Conservation (phyloP, 2,797 vertebrate species). For the Cyprinodon diabolis region DNA sequence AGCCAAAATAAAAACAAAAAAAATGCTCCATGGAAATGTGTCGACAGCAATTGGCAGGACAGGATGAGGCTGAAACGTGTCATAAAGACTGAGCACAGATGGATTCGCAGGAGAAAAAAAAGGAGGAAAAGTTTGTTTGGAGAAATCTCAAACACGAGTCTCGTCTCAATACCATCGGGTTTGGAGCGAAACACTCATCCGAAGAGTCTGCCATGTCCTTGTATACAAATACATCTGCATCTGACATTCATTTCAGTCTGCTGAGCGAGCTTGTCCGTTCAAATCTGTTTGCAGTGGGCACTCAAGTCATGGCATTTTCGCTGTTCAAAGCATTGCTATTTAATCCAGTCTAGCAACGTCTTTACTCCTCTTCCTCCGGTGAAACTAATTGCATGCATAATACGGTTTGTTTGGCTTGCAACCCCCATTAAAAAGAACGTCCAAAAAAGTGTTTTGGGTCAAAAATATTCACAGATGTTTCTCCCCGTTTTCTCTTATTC, state of each 20-base stretch:
- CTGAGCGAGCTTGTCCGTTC: constrained; percentile 20
- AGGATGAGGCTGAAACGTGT: constrained; percentile 35
- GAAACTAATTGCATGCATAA: constrained; percentile 71
- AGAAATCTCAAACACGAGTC: constrained; percentile 34
- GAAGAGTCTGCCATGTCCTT: constrained; percentile 26
- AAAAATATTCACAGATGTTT: constrained; percentile 14
- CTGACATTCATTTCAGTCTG: constrained; percentile 23
- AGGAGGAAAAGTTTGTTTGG: constrained; percentile 36
- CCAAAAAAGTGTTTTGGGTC: constrained; percentile 11
- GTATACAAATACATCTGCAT: constrained; percentile 17
- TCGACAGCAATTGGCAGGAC: constrained; percentile 45
- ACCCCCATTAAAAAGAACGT: constrained; percentile 2
- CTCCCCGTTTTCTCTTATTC: constrained; percentile 1
- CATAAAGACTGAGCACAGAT: constrained; percentile 42
- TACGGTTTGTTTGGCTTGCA: constrained; percentile 51
- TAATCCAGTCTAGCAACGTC: neutral
- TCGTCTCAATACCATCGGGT: constrained; percentile 23
- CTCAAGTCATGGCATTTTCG: constrained; percentile 13
- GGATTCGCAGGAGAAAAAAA: constrained; percentile 26
- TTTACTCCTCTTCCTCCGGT: constrained; percentile 47
- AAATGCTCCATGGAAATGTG: constrained; percentile 50
- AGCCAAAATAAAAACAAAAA: constrained; percentile 26
- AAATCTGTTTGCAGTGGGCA: constrained; percentile 41
- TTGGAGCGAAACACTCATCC: constrained; percentile 29
- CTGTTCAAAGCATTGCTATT: neutral